Evolutionary conservation across 2,888 invertebrate genomes (phyloP).

Genomic region (Teinopalpus imperialis): DNA sequence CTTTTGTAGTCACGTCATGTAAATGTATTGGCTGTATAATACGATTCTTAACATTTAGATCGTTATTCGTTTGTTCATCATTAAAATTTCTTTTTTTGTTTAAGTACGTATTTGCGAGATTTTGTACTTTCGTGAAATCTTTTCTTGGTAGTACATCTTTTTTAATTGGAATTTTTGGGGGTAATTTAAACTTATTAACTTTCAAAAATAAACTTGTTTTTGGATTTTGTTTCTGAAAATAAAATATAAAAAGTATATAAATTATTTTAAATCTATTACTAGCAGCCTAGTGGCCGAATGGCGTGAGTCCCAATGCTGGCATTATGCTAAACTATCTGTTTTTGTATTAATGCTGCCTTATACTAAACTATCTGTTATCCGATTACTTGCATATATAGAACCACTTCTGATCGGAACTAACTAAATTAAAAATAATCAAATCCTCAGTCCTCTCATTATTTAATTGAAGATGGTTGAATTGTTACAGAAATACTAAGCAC

Average conservation of each 20-base stretch:
- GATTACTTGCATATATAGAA: too few species aligned
- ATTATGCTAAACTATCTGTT: too few species aligned
- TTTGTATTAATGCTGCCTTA: too few species aligned
- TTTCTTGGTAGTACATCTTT: constrained; percentile 49
- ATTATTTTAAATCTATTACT: too few species aligned
- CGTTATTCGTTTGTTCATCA: background rate
- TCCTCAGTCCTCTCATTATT: too few species aligned
- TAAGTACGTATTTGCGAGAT: constrained; percentile 47
- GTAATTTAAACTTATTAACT: constrained; percentile 31
- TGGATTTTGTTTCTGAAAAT: constrained; percentile 25
- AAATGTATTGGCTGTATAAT: background rate
- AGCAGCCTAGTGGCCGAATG: too few species aligned
- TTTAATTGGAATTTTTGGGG: constrained; percentile 29
- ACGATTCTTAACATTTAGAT: background rate
- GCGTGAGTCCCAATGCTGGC: too few species aligned
- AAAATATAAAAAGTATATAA: background rate
- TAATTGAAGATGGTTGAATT: too few species aligned
- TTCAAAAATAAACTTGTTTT: constrained; percentile 32
- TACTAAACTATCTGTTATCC: too few species aligned
- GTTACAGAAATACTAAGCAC: too few species aligned
- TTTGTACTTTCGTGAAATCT: constrained; percentile 48
- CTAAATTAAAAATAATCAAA: too few species aligned
- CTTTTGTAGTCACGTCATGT: background rate
- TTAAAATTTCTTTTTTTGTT: constrained; percentile 31
- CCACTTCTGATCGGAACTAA: too few species aligned